These are phyloP conservation scores for Pachydiplax longipennis DNA, from an alignment of 2,888 invertebrate genomes.

Conservation along the genomic window DNA sequence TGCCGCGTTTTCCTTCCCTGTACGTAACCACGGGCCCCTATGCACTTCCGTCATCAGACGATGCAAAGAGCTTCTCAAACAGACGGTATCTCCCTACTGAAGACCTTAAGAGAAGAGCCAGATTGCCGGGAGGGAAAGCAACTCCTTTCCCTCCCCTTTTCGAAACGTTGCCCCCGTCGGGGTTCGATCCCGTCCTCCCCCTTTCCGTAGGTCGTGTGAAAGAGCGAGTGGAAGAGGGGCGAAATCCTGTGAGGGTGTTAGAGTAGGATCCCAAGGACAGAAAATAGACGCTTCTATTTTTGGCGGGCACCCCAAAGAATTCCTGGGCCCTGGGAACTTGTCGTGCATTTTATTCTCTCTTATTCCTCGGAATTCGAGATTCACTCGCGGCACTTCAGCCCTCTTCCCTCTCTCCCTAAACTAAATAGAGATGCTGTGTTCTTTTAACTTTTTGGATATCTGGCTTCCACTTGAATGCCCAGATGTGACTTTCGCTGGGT, in stretches of 20 bases:
- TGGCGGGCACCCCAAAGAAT: background rate
- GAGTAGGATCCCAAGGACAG: constrained; percentile 14
- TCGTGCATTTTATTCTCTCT: constrained; percentile 36
- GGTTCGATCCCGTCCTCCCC: background rate
- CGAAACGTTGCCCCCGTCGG: background rate
- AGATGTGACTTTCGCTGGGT: background rate
- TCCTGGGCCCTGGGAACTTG: constrained; percentile 23
- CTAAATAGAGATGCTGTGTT: background rate
- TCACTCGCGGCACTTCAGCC: background rate
- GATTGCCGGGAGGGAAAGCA: background rate
- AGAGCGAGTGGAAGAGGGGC: background rate
- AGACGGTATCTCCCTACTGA: background rate
- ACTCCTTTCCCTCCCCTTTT: background rate
- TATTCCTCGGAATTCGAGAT: constrained; percentile 6
- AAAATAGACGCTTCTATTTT: constrained; percentile 39
- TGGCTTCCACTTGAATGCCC: background rate
- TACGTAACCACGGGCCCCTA: background rate
- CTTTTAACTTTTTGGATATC: background rate
- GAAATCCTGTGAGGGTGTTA: background rate
- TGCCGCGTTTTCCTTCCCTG: background rate
- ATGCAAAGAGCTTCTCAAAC: background rate
- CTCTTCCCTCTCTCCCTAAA: background rate
- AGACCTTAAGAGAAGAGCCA: background rate
- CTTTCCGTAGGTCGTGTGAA: background rate
- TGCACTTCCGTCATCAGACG: background rate